Percentiles rank a stretch among this genome's conserved stretches.
phyloP scores from a whole-genome alignment of 2,113 vertebrate genomes.

The Scophthalmus maximus region DNA sequence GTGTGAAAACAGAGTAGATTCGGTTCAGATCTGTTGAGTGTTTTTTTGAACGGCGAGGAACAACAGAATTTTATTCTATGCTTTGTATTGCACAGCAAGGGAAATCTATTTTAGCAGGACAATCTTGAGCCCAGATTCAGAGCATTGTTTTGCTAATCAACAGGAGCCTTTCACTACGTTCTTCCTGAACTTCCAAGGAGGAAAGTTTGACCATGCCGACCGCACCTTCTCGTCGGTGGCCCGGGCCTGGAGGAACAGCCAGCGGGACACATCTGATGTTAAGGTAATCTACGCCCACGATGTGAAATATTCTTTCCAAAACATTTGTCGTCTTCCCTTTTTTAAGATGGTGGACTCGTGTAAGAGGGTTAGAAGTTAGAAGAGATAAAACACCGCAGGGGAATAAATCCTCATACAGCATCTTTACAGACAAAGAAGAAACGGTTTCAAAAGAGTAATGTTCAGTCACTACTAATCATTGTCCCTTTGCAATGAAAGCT shows the following conservation, averaged over 20 bases:
- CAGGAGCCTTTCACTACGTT: slow-evolving; percentile 98
- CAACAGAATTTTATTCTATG: background rate
- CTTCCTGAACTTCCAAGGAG: slow-evolving; percentile 98
- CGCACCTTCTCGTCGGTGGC: slow-evolving; percentile 96
- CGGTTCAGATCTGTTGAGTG: slow-evolving; percentile 21
- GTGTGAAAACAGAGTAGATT: slow-evolving; percentile 5
- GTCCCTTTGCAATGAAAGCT: slow-evolving; percentile 78
- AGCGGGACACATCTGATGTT: slow-evolving; percentile 97
- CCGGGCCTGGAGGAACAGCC: slow-evolving; percentile 96
- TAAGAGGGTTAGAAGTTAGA: no score
- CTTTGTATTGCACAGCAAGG: slow-evolving; percentile 19
- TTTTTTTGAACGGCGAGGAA: background rate
- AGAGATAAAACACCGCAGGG: slow-evolving; percentile 34
- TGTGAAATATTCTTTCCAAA: slow-evolving; percentile 4
- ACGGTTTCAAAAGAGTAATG: slow-evolving; percentile 70
- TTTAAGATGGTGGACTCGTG: slow-evolving; percentile 16
- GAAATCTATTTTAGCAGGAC: background rate
- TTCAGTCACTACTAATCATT: slow-evolving; percentile 81
- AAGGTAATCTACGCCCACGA: slow-evolving; percentile 85
- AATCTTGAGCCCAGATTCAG: background rate
- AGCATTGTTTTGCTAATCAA: slow-evolving; percentile 26
- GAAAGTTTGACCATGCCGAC: slow-evolving; percentile 98
- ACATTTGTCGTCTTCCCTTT: background rate
- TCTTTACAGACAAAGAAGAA: slow-evolving; percentile 49
- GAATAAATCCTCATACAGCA: slow-evolving; percentile 54